Evolutionary conservation across 2,797 vertebrate genomes (phyloP).

Genomic region (Diceros bicornis): DNA sequence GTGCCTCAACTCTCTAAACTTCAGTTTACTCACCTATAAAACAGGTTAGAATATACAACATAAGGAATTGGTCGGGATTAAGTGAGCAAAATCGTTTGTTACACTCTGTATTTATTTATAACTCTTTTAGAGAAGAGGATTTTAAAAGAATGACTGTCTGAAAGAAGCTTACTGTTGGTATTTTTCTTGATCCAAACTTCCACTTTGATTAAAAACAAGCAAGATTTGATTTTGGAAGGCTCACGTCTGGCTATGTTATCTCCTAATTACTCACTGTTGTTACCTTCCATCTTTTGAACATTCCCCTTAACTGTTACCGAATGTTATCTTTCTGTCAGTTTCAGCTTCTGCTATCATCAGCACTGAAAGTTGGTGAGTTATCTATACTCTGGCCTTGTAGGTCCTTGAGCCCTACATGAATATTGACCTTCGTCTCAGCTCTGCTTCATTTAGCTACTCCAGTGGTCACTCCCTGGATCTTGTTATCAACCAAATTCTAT

Average conservation of each 20-base stretch:
- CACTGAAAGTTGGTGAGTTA: not conserved
- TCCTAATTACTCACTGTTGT: not conserved
- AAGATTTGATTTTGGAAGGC: constrained; percentile 28
- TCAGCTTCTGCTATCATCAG: constrained; percentile 6
- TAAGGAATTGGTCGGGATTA: not conserved
- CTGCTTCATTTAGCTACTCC: not conserved
- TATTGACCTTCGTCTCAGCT: not conserved
- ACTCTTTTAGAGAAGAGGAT: not conserved
- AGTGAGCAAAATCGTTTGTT: constrained; percentile 27
- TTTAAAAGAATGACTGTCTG: not conserved
- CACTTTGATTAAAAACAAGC: constrained; percentile 29
- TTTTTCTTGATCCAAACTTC: constrained; percentile 46
- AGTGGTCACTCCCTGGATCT: not conserved
- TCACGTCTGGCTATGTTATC: not conserved
- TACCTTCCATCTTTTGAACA: not conserved
- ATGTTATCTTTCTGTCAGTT: not conserved
- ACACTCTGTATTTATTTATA: not conserved
- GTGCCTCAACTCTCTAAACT: not conserved
- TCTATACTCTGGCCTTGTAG: not conserved
- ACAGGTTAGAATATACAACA: not conserved
- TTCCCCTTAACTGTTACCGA: not conserved
- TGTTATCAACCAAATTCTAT: not conserved
- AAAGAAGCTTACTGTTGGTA: not conserved
- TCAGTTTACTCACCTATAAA: constrained; percentile 18
- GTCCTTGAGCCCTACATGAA: not conserved